Conservation (phyloP, 2,797 vertebrate genomes). For the Eospalax fontanierii region DNA sequence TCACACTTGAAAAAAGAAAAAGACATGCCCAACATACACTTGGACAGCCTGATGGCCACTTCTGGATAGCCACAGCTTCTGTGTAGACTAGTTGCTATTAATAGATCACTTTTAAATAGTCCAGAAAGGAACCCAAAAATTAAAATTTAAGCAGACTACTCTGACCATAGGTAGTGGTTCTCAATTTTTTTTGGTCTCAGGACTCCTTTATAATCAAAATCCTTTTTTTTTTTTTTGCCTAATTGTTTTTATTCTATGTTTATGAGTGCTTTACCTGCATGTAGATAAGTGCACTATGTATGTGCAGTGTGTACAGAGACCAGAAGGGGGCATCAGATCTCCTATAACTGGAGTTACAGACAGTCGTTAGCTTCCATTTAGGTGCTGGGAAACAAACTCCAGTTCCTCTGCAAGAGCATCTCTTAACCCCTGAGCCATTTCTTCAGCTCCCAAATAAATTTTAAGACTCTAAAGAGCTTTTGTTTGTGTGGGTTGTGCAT, state of each 20-base stretch:
- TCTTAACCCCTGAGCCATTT: too few relatives aligned
- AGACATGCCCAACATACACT: background rate
- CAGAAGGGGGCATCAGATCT: too few relatives aligned
- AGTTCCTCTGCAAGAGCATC: too few relatives aligned
- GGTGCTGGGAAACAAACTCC: too few relatives aligned
- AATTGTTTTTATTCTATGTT: too few relatives aligned
- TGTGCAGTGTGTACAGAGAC: too few relatives aligned
- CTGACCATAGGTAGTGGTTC: background rate
- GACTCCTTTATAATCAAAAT: background rate
- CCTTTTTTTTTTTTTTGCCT: too few relatives aligned
- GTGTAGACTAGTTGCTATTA: conserved; percentile 61
- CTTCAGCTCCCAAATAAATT: background rate
- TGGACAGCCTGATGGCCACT: conserved; percentile 29
- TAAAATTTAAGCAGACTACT: conserved; percentile 78
- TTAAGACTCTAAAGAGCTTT: conserved; percentile 20
- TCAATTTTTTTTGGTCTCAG: conserved; percentile 16
- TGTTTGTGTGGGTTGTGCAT: background rate
- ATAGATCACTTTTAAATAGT: conserved; percentile 74
- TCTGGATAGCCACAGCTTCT: conserved; percentile 32
- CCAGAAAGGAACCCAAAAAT: conserved; percentile 81
- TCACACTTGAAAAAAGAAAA: conserved; percentile 45
- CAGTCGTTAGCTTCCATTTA: too few relatives aligned
- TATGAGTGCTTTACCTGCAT: too few relatives aligned
- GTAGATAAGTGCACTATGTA: too few relatives aligned
- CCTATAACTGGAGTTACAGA: too few relatives aligned